phyloP scores from a whole-genome alignment of 1,140 invertebrate species.

The Nebria ingens region DNA sequence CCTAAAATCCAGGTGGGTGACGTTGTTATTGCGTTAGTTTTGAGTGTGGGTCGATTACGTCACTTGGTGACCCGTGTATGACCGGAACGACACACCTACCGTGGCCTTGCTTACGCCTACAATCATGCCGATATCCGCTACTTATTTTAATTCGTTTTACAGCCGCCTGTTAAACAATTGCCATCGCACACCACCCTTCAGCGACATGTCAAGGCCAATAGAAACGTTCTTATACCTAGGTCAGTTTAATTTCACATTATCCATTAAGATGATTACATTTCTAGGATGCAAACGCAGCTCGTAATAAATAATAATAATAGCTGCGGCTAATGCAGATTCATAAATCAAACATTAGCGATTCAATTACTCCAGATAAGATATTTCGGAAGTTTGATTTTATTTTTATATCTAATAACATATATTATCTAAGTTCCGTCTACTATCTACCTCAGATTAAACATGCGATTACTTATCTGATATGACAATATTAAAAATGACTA shows the following conservation, averaged over 20 bases:
- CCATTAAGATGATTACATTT: not conserved
- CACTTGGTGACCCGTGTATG: conserved; percentile 6
- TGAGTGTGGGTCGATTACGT: conserved; percentile 14
- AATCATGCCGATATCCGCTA: not conserved
- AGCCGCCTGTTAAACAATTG: conserved; percentile 2
- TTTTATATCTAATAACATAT: too few species aligned
- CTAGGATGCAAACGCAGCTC: not conserved
- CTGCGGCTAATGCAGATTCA: too few species aligned
- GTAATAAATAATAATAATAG: too few species aligned
- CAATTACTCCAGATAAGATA: too few species aligned
- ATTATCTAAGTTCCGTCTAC: too few species aligned
- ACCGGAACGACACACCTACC: not conserved
- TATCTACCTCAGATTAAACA: too few species aligned
- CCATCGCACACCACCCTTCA: conserved; percentile 51
- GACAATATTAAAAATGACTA: too few species aligned
- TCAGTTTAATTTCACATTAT: conserved; percentile 21
- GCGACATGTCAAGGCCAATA: conserved; percentile 49
- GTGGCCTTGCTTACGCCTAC: not conserved
- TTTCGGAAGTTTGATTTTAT: too few species aligned
- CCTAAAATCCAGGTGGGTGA: conserved; percentile 58
- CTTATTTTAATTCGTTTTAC: not conserved
- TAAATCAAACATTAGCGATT: too few species aligned
- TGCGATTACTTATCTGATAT: too few species aligned
- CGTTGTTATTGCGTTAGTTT: not conserved
- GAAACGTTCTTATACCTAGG: conserved; percentile 53